phyloP scores from a whole-genome alignment of 2,888 invertebrate genomes.

The Acanthosepion pharaonis region DNA sequence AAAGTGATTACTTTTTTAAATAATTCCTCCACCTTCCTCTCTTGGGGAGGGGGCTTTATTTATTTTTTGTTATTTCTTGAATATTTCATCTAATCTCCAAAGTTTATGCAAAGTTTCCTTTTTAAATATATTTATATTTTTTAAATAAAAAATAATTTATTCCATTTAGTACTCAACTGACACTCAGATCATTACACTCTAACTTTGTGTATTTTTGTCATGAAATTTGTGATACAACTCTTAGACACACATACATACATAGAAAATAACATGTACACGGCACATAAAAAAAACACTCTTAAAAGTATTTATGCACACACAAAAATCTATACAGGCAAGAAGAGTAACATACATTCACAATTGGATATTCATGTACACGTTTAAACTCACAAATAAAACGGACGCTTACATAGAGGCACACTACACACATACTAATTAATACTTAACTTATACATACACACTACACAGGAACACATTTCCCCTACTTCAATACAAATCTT shows the following conservation, averaged over 20 bases:
- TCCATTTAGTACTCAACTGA: no score
- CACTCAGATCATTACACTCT: no score
- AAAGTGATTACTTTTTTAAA: background rate
- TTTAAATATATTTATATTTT: background rate
- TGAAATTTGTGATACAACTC: no score
- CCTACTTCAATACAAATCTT: background rate
- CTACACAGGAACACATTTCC: background rate
- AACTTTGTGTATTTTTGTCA: no score
- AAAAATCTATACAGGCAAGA: no score
- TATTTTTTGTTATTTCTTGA: background rate
- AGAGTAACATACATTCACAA: background rate
- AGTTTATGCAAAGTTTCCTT: background rate
- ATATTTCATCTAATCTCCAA: background rate
- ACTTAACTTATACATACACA: background rate
- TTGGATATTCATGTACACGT: background rate
- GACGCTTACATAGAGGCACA: background rate
- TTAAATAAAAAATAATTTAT: background rate
- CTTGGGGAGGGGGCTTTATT: background rate
- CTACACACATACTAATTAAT: background rate
- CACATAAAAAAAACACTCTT: no score
- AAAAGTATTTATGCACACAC: no score
- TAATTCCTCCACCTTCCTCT: background rate
- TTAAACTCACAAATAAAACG: background rate
- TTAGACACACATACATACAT: no score
- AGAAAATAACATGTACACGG: no score